Conservation (phyloP, 2,797 vertebrate species). For the Melanotaenia nigrans region DNA sequence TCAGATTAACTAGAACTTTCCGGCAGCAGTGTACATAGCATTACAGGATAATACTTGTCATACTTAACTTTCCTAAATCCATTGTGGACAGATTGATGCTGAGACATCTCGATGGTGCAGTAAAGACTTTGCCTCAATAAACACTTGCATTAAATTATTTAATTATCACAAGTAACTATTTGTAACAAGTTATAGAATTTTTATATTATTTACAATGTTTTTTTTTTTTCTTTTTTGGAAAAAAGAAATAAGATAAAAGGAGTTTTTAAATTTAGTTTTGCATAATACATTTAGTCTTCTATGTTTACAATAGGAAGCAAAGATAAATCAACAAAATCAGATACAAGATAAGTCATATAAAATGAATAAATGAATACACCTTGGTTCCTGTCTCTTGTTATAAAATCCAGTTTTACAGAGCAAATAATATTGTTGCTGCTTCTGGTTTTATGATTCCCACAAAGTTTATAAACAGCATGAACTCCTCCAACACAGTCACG, state of each 20-base stretch:
- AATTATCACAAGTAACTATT: conserved; percentile 9
- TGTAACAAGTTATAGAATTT: conserved; percentile 6
- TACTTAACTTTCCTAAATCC: conserved; percentile 46
- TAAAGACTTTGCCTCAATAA: conserved; percentile 53
- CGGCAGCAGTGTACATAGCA: conserved; percentile 25
- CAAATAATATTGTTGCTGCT: too few species aligned
- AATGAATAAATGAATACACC: not conserved
- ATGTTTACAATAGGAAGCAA: not conserved
- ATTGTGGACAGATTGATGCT: conserved; percentile 68
- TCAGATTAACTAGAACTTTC: conserved; percentile 39
- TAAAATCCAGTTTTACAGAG: not conserved
- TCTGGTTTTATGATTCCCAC: too few species aligned
- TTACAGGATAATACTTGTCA: conserved; percentile 51
- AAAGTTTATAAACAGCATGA: too few species aligned
- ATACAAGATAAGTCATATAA: too few species aligned
- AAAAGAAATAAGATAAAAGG: too few species aligned
- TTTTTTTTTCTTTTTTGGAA: not conserved
- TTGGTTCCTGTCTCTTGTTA: not conserved
- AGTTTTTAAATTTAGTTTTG: too few species aligned
- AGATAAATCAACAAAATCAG: not conserved
- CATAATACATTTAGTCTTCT: not conserved
- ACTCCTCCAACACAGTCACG: too few species aligned
- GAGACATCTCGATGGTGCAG: conserved; percentile 40
- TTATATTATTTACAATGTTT: not conserved
- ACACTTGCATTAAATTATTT: conserved; percentile 55